Evolutionary conservation across 1,140 invertebrate species (phyloP), one percentile per base, ranked within the genome.

Genomic region (Diploscapter pachys): DNA sequence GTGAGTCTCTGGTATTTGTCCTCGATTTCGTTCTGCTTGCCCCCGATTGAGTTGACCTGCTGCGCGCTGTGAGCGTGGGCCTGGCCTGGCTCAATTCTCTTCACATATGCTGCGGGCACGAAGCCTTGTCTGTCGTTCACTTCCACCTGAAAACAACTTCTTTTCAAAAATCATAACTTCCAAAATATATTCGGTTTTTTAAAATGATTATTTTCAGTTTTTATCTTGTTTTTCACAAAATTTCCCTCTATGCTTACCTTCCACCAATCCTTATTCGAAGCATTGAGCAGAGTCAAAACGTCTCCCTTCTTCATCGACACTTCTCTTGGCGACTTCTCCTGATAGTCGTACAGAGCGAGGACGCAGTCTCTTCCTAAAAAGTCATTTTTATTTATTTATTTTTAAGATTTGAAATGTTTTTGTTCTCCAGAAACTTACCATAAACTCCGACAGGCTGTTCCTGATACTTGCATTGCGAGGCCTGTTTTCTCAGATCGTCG

Each of bases 191-290:
- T 31, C 31, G 31, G 31, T 31, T 31, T 31, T 31, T 31, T 31
- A 31, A 31, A 31, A 31, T 31, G 31, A 31, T 31, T 31, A 31
- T 31, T 31, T 31, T 31, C 31, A 31, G 31, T 31, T 31, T 31
- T 31, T 31, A 31, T 31, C 31, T 31, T 31, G 31, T 31, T 31
- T 31, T 31, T 31, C 31, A 31, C 31, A 31, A 31, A 31, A 31
- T 31, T 1, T 31, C 31, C 31, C 31, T 31, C 31, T 31, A 31
- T 31, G 31, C 31, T 31, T 31, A 31, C 31, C 63, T 69, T 78
- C 98, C 98, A 99, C 97, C 97, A 99, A 86, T 99, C 96, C 90
- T 98, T 98, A 87, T 99, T 98, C 86, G 95, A 94, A 1, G 94
- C 96, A 87, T 99, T 99, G n/a, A 99, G 89, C 4, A 99, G 89